phyloP scores from a whole-genome alignment of 2,113 vertebrate species.

The Eleginops maclovinus region DNA sequence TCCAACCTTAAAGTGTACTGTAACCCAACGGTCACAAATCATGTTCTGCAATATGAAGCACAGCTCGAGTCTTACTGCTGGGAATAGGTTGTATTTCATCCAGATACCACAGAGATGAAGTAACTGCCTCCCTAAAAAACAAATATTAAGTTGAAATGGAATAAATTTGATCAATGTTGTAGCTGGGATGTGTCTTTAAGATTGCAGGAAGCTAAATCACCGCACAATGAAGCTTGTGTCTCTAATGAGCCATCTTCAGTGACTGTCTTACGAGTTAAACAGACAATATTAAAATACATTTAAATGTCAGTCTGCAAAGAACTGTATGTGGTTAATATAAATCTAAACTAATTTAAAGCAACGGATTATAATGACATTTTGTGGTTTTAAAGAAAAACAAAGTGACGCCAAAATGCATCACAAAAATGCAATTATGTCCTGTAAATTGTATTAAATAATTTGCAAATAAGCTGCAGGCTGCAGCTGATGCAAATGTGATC shows the following conservation, averaged over 20 bases:
- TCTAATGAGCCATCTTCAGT: not conserved
- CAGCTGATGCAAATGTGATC: constrained; percentile 18
- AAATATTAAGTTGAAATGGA: constrained; percentile 46
- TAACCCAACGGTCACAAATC: constrained; percentile 63
- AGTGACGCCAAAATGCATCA: constrained; percentile 11
- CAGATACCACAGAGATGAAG: constrained; percentile 35
- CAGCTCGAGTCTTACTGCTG: constrained; percentile 13
- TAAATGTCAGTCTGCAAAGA: constrained; percentile 31
- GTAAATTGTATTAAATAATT: constrained; percentile 14
- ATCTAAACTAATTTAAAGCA: not conserved
- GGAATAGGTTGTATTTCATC: constrained; percentile 52
- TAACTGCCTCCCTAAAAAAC: constrained; percentile 35
- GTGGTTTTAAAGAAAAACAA: not conserved
- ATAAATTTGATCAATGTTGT: constrained; percentile 22
- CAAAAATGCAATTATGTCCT: constrained; percentile 34
- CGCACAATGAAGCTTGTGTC: not conserved
- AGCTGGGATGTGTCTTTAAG: not conserved
- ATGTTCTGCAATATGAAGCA: constrained; percentile 42
- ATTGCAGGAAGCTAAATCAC: not conserved
- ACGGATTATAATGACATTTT: constrained; percentile 13
- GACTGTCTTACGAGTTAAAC: constrained; percentile 26
- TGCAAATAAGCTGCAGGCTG: not conserved
- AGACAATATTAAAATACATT: constrained; percentile 35
- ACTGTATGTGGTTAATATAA: too few species aligned
- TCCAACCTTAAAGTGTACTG: constrained; percentile 49